Conservation (phyloP, 2,888 invertebrate species). For the Anticlea derivata region DNA sequence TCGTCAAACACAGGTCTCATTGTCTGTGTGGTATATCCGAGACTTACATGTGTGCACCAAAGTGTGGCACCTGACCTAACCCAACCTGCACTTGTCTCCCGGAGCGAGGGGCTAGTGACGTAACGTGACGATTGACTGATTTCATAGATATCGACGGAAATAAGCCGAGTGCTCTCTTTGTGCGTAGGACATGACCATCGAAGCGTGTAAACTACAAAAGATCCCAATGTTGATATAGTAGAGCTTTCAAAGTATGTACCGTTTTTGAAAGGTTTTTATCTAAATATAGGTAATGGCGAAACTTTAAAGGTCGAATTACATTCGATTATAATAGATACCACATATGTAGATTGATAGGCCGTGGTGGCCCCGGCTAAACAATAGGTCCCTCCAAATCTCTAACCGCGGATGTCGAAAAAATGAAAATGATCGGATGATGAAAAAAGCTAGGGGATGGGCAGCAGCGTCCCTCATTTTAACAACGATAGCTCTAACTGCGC, state of each 20-base stretch:
- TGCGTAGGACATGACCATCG: constrained; percentile 6
- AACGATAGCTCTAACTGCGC: no score
- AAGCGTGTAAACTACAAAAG: constrained; percentile 12
- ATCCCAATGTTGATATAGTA: constrained; percentile 1
- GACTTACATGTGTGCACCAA: constrained; percentile 56
- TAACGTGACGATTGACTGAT: constrained; percentile 18
- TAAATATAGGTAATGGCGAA: no score
- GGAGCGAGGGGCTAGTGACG: constrained; percentile 55
- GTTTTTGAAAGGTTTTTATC: background rate
- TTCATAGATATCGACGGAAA: constrained; percentile 40
- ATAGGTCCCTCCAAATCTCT: no score
- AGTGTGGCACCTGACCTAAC: constrained; percentile 80
- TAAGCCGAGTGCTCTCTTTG: constrained; percentile 13
- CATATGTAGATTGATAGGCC: no score
- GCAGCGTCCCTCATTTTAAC: no score
- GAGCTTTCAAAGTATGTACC: background rate
- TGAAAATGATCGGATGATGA: no score
- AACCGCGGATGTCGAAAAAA: no score
- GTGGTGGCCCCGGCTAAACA: no score
- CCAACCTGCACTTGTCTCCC: constrained; percentile 78
- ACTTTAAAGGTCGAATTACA: no score
- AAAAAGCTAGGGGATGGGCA: no score
- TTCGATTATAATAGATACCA: no score
- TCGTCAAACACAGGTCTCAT: constrained; percentile 39
- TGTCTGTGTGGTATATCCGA: constrained; percentile 37